A percentile compares a stretch with the other conserved stretches of the same genome.
phyloP scores from a whole-genome alignment of 1,140 invertebrate genomes.

The Aculops lycopersici region DNA sequence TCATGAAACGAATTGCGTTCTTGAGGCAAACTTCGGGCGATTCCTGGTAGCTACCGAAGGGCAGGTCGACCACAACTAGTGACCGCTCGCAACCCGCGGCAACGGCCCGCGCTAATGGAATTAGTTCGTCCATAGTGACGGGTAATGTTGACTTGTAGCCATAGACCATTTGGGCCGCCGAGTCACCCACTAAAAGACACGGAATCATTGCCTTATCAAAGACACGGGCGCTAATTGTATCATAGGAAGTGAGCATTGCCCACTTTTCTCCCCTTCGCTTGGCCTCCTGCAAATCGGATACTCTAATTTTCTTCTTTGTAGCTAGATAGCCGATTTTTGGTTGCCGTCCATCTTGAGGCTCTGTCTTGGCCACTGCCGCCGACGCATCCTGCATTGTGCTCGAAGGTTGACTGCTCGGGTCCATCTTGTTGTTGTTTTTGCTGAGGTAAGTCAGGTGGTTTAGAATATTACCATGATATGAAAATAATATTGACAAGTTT shows the following conservation, averaged over 20 bases:
- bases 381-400: too few relatives aligned
- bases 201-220: slow-evolving; percentile 9
- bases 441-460: too few relatives aligned
- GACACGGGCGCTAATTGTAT: slow-evolving; percentile 6
- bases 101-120: slow-evolving; percentile 9
- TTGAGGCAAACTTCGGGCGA: background rate
- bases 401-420: too few relatives aligned
- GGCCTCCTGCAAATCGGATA: background rate
- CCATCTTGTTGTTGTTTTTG: too few relatives aligned
- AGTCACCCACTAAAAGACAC: slow-evolving; percentile 11
- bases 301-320: background rate
- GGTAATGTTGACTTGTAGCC: slow-evolving; percentile 9
- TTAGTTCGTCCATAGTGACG: slow-evolving; percentile 10
- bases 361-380: too few relatives aligned
- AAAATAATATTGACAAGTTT: too few relatives aligned
- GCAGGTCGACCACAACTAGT: slow-evolving; percentile 8
- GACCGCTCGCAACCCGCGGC: slow-evolving; percentile 4
- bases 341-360: too few relatives aligned
- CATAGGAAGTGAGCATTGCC: slow-evolving; percentile 10
- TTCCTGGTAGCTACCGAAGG: background rate
- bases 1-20: slow-evolving; percentile 4
- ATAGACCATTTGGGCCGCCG: slow-evolving; percentile 8
- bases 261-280: slow-evolving; percentile 2
- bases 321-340: too few relatives aligned
- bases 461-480: too few relatives aligned